Conservation (phyloP, 2,113 vertebrate species). For the Myotis lucifugus region DNA sequence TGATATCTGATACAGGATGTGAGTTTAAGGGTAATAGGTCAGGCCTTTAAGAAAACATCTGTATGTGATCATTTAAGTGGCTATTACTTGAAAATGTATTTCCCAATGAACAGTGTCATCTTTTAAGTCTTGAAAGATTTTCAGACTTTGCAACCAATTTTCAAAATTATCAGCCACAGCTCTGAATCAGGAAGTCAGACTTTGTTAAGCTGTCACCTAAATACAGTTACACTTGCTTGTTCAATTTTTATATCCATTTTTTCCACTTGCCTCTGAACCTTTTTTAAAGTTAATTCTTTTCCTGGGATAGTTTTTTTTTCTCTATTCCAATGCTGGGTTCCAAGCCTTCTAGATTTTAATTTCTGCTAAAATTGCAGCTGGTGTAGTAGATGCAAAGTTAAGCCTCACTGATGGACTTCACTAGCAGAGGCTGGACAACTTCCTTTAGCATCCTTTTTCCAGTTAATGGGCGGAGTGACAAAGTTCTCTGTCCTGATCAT, state of each 20-base stretch:
- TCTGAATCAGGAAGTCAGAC: neutral
- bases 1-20: neutral
- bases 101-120: neutral
- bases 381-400: neutral
- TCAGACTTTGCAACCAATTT: neutral
- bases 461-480: neutral
- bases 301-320: neutral
- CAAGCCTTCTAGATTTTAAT: neutral
- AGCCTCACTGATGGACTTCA: neutral
- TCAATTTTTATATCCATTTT: neutral
- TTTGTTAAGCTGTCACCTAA: neutral
- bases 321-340: neutral
- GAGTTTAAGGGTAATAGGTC: neutral
- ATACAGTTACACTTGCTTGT: neutral
- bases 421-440: neutral
- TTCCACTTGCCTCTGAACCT: neutral
- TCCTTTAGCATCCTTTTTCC: neutral
- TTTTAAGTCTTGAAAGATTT: neutral
- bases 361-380: slow-evolving; percentile 2
- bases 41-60: slow-evolving; percentile 39
- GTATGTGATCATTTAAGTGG: neutral
- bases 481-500: neutral
- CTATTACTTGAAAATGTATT: slow-evolving; percentile 30
- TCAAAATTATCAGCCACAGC: slow-evolving; percentile 1
- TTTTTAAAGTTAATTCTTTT: neutral